Percentiles rank a stretch among this genome's conserved stretches.
Evolutionary conservation across 2,888 invertebrate species (phyloP).

Genomic region (Imbricaverruca yamaguchii): DNA sequence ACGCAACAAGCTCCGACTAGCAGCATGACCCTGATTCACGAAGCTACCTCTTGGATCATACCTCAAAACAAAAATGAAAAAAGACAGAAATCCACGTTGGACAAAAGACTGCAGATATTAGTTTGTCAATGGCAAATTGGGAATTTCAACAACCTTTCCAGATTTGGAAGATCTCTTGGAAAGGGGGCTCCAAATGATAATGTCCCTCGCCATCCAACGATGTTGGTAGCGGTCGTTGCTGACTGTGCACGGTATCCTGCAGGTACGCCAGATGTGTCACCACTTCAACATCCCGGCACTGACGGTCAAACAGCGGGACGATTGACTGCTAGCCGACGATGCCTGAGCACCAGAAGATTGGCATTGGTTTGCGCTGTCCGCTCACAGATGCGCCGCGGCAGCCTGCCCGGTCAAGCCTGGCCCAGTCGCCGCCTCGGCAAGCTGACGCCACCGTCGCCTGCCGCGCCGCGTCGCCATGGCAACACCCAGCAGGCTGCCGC

Average conservation of each 20-base stretch:
- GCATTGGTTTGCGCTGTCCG: conserved; percentile 47
- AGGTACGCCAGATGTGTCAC: conserved; percentile 93
- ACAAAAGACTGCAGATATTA: too few species aligned
- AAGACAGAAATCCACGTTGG: too few species aligned
- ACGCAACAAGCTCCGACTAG: too few species aligned
- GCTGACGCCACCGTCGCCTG: conserved; percentile 62
- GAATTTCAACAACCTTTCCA: too few species aligned
- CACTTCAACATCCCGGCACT: conserved; percentile 89
- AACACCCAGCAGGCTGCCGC: conserved; percentile 63
- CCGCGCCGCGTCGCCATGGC: conserved; percentile 66
- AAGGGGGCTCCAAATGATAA: too few species aligned
- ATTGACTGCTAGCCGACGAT: conserved; percentile 52
- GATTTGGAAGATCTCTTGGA: too few species aligned
- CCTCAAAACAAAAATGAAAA: too few species aligned
- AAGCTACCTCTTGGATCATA: too few species aligned
- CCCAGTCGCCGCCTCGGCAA: conserved; percentile 62
- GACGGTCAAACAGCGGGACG: conserved; percentile 48
- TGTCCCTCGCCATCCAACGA: too few species aligned
- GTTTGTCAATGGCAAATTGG: too few species aligned
- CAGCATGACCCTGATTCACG: too few species aligned
- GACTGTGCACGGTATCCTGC: conserved; percentile 37
- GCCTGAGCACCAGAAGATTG: conserved; percentile 46
- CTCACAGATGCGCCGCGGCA: conserved; percentile 53
- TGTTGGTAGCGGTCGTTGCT: too few species aligned
- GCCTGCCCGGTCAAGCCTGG: conserved; percentile 55